Evolutionary conservation across 1,140 invertebrate genomes (phyloP).

Genomic region (Cataglyphis hispanica): DNA sequence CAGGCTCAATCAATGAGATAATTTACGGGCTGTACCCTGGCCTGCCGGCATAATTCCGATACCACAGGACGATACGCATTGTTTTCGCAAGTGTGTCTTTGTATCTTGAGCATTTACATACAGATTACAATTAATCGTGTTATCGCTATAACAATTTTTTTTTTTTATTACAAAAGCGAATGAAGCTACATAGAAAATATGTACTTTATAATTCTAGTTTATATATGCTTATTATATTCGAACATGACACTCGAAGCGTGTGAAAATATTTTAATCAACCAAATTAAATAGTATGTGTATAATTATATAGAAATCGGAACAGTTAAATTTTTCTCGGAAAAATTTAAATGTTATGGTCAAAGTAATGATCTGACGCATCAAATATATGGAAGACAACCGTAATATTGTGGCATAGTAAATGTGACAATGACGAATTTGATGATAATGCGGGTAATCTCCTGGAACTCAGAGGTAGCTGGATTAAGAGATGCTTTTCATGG

Average conservation of each 20-base stretch:
- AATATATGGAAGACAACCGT: neutral
- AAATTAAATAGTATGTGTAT: neutral
- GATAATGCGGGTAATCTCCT: neutral
- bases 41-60: slow-evolving; percentile 29
- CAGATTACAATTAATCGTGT: neutral
- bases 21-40: slow-evolving; percentile 59
- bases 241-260: neutral
- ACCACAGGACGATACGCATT: neutral
- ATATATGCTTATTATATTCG: neutral
- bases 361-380: neutral
- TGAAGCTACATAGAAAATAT: neutral
- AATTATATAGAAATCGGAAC: neutral
- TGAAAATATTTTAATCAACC: slow-evolving; percentile 1
- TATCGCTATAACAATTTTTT: neutral
- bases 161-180: slow-evolving; percentile 27
- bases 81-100: slow-evolving; percentile 18
- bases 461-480: slow-evolving; percentile 18
- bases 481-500: neutral
- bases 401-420: neutral
- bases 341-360: neutral
- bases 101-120: neutral
- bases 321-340: slow-evolving; percentile 35
- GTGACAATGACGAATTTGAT: slow-evolving; percentile 50
- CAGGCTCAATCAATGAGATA: slow-evolving; percentile 70
- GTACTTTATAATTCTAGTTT: slow-evolving; percentile 15